A percentile compares a stretch with the other conserved stretches of the same genome.
phyloP scores from a whole-genome alignment of 2,113 vertebrate species.

The Cygnus buccinator region DNA sequence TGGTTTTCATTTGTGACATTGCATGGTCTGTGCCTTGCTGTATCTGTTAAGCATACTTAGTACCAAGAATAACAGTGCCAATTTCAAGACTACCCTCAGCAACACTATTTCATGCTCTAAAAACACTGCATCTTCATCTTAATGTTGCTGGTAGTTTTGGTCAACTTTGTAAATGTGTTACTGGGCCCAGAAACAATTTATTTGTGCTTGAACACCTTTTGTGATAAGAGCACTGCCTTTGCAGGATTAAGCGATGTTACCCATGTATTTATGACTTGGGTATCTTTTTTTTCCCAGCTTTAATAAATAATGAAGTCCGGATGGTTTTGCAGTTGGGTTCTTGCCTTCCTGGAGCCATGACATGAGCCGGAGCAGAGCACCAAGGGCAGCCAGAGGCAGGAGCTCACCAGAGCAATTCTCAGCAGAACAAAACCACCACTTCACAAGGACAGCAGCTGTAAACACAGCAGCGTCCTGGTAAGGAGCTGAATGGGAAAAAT shows the following conservation, averaged over 20 bases:
- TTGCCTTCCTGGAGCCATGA: background rate
- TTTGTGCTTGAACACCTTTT: constrained; percentile 13
- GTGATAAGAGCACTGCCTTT: constrained; percentile 22
- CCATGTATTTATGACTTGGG: constrained; percentile 11
- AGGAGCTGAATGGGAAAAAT: rapidly evolving
- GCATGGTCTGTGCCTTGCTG: background rate
- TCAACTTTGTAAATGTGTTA: constrained; percentile 59
- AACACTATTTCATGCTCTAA: background rate
- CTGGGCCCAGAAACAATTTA: constrained; percentile 43
- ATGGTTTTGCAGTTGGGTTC: constrained; percentile 19
- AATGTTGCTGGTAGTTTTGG: background rate
- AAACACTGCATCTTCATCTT: constrained; percentile 18
- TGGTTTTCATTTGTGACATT: background rate
- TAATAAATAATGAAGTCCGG: constrained; percentile 44
- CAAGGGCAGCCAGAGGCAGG: background rate
- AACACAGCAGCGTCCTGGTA: background rate
- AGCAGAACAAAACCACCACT: background rate
- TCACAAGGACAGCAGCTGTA: background rate
- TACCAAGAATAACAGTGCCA: background rate
- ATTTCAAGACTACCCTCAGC: constrained; percentile 4
- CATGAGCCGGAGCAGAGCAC: background rate
- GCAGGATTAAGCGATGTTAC: background rate
- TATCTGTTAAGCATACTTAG: background rate
- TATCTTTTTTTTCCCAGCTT: constrained; percentile 43
- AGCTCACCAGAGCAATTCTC: background rate